Evolutionary conservation across 1,140 invertebrate genomes (phyloP).

Genomic region (Gonatopus flavifemur): DNA sequence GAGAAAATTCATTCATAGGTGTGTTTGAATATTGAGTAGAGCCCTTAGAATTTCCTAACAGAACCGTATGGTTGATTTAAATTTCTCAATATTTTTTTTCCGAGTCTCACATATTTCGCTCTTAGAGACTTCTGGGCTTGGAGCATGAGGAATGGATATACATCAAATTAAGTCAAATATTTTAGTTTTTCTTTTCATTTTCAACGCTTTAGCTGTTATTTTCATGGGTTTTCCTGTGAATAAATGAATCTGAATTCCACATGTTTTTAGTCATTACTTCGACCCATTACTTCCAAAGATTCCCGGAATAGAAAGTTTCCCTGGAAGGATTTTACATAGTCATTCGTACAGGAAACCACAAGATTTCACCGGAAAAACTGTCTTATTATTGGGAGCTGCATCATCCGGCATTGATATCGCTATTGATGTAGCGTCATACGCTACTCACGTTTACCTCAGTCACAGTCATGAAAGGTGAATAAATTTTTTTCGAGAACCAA

Average conservation of each 20-base stretch:
- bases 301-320: slow-evolving; percentile 62
- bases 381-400: slow-evolving; percentile 69
- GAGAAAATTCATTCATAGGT: no score
- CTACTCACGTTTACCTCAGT: slow-evolving; percentile 56
- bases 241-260: neutral
- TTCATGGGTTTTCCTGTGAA: neutral
- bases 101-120: no score
- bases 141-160: no score
- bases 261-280: slow-evolving; percentile 64
- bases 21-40: no score
- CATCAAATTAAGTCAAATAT: neutral
- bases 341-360: slow-evolving; percentile 68
- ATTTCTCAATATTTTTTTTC: no score
- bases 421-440: slow-evolving; percentile 58
- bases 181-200: neutral
- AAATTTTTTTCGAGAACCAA: slow-evolving; percentile 6
- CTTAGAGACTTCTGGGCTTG: no score
- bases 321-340: slow-evolving; percentile 67
- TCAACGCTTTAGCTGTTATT: neutral
- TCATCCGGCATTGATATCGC: slow-evolving; percentile 72
- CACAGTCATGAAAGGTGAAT: slow-evolving; percentile 40
- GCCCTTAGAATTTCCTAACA: no score
- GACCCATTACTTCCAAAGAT: slow-evolving; percentile 65
- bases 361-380: slow-evolving; percentile 58
- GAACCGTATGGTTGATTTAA: no score